phyloP scores from a whole-genome alignment of 2,888 invertebrate species.

The Liodrosophila aerea region DNA sequence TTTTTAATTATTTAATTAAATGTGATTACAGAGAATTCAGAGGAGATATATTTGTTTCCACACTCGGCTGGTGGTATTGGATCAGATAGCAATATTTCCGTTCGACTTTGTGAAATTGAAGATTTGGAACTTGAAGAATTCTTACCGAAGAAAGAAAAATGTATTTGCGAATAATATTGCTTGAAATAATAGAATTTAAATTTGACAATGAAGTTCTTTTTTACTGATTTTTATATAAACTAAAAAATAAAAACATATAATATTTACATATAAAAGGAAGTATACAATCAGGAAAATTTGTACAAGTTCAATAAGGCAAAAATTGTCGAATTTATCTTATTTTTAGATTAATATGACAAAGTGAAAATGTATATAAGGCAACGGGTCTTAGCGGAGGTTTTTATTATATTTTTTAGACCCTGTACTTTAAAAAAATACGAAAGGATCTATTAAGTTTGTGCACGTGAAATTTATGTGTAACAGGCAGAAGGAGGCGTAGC shows the following conservation, averaged over 20 bases:
- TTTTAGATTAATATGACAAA: no score
- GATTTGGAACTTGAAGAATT: conserved; percentile 89
- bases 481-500: no score
- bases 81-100: conserved; percentile 93
- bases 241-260: conserved; percentile 55
- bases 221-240: conserved; percentile 70
- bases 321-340: no score
- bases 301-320: no score
- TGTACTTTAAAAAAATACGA: no score
- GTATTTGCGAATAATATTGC: conserved; percentile 60
- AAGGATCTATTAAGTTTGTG: no score
- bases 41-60: conserved; percentile 83
- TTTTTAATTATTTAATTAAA: not conserved
- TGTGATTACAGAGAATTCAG: conserved; percentile 84
- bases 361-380: no score
- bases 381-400: no score
- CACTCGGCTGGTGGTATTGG: conserved; percentile 79
- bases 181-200: conserved; percentile 57
- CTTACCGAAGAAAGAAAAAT: conserved; percentile 58
- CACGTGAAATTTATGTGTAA: no score
- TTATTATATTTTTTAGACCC: no score
- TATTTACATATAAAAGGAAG: no score
- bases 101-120: conserved; percentile 95
- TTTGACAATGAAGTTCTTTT: conserved; percentile 59
- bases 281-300: no score